Evolutionary conservation across 2,113 vertebrate genomes (phyloP).

Genomic region (Sclerurus mexicanus): DNA sequence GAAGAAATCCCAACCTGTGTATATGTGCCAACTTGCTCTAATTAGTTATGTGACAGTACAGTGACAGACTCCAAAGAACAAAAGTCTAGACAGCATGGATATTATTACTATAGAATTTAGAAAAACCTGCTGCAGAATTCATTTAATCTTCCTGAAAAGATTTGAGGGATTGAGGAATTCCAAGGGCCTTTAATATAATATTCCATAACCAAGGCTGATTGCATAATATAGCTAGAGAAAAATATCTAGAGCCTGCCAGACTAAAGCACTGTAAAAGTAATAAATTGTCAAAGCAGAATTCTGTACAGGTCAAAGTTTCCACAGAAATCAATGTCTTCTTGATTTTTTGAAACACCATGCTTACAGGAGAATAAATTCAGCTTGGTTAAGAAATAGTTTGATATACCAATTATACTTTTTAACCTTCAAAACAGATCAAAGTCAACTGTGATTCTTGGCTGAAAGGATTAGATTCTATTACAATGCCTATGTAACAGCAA

Average conservation of each 20-base stretch:
- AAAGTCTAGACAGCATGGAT: constrained; percentile 47
- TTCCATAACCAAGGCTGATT: constrained; percentile 19
- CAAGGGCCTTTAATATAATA: constrained; percentile 41
- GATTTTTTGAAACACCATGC: background rate
- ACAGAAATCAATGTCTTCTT: background rate
- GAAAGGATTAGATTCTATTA: background rate
- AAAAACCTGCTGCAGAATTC: constrained; percentile 48
- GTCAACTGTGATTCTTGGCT: background rate
- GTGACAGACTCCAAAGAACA: constrained; percentile 1
- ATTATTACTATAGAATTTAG: constrained; percentile 2
- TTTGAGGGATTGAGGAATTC: constrained; percentile 41
- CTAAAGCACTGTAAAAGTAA: constrained; percentile 37
- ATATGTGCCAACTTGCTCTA: background rate
- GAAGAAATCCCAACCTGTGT: background rate
- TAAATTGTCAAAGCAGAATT: constrained; percentile 11
- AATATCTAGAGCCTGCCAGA: background rate
- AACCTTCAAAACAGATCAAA: background rate
- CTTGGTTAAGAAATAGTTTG: background rate
- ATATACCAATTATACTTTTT: background rate
- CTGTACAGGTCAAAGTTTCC: constrained; percentile 17
- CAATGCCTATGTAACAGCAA: background rate
- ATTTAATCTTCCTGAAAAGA: constrained; percentile 47
- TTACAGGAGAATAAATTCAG: background rate
- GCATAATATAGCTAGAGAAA: constrained; percentile 7
- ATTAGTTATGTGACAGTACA: constrained; percentile 34